Percentiles rank a stretch among this genome's conserved stretches.
Evolutionary conservation across 2,113 vertebrate genomes (phyloP).

Genomic region (Leiothrix lutea): DNA sequence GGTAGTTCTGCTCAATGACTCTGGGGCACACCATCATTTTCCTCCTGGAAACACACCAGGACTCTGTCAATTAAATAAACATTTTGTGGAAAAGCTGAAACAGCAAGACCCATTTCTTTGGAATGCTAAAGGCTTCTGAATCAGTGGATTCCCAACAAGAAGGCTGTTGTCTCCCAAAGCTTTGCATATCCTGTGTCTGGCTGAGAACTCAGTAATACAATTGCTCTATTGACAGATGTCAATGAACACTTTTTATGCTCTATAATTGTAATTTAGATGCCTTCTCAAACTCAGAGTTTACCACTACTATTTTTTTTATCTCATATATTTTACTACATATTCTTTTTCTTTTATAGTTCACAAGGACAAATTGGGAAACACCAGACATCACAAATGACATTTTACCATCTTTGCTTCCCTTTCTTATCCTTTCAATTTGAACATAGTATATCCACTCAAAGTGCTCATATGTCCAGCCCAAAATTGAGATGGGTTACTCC

Average conservation of each 20-base stretch:
- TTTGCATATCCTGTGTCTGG: neutral
- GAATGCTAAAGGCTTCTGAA: neutral
- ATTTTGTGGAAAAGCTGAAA: neutral
- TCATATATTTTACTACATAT: neutral
- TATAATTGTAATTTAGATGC: neutral
- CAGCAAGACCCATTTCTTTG: accelerated
- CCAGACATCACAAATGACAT: neutral
- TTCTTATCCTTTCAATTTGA: neutral
- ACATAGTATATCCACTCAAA: neutral
- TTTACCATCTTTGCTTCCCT: neutral
- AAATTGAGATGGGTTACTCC: neutral
- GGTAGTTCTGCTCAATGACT: neutral
- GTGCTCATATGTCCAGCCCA: neutral
- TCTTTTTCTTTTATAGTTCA: neutral
- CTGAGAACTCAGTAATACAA: neutral
- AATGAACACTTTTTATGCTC: neutral
- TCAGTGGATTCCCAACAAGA: neutral
- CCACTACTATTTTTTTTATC: neutral
- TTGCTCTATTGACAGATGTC: neutral
- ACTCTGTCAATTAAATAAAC: neutral
- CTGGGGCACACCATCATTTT: neutral
- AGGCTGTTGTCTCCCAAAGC: neutral
- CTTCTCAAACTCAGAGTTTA: neutral
- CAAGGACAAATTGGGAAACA: neutral
- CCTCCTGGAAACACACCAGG: neutral